Percentiles rank a stretch among this genome's conserved stretches.
phyloP scores from a whole-genome alignment of 2,888 invertebrate genomes.

The Athalia circularis region DNA sequence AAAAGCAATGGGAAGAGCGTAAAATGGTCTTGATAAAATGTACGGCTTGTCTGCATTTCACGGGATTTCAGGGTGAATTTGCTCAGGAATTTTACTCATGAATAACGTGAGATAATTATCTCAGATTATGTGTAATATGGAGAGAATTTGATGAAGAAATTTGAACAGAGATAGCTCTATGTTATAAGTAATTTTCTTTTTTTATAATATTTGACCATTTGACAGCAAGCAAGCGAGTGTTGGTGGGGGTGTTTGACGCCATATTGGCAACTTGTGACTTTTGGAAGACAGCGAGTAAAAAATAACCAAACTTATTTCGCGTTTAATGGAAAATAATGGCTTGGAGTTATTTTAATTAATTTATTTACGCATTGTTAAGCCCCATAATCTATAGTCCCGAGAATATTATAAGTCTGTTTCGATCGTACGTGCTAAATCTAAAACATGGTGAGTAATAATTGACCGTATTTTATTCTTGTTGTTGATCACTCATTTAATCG shows the following conservation, averaged over 20 bases:
- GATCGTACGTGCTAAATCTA: no score
- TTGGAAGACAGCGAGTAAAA: constrained; percentile 64
- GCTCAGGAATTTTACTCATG: no score
- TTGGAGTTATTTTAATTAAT: constrained; percentile 61
- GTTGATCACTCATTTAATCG: neutral
- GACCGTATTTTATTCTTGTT: neutral
- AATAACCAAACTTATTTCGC: constrained; percentile 65
- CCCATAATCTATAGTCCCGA: neutral
- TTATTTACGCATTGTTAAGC: constrained; percentile 17
- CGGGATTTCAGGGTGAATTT: no score
- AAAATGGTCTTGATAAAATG: no score
- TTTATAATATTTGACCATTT: constrained; percentile 36
- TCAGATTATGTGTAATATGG: no score
- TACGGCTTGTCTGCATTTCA: no score
- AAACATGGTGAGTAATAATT: constrained; percentile 54
- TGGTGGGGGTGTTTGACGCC: constrained; percentile 63
- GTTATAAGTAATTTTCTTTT: no score
- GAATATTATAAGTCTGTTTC: neutral
- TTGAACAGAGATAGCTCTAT: no score
- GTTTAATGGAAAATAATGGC: constrained; percentile 63
- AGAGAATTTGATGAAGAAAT: no score
- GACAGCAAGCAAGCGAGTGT: constrained; percentile 53
- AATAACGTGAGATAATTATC: no score
- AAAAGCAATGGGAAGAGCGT: no score
- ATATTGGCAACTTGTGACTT: constrained; percentile 74